Evolutionary conservation across 2,797 vertebrate species (phyloP).

Genomic region (Furcifer pardalis): DNA sequence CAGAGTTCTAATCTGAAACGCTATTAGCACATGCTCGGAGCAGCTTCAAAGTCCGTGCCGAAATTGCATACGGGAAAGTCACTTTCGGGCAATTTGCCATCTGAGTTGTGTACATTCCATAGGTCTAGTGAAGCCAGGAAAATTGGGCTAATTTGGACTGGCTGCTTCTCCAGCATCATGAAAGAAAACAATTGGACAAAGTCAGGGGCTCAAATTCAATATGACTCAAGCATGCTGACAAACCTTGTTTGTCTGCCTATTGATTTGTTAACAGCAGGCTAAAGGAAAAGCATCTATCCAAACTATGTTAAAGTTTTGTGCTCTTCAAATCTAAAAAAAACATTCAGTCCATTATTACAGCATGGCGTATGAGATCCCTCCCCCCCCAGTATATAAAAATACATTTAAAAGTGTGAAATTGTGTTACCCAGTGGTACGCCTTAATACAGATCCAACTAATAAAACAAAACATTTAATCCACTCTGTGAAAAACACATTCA

Average conservation of each 20-base stretch:
- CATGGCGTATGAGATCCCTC: neutral
- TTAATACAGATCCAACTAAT: neutral
- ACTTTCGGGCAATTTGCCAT: conserved; percentile 21
- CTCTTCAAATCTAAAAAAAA: neutral
- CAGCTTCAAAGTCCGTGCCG: conserved; percentile 12
- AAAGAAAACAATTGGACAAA: conserved; percentile 18
- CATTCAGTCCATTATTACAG: neutral
- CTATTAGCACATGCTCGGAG: neutral
- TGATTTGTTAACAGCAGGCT: conserved; percentile 1
- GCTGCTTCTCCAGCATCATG: conserved; percentile 26
- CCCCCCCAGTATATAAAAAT: neutral
- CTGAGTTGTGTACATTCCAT: conserved; percentile 27
- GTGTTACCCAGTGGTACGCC: neutral
- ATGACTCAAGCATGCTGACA: conserved; percentile 12
- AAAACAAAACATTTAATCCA: neutral
- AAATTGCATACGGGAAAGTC: conserved; percentile 23
- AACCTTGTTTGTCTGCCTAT: conserved; percentile 11
- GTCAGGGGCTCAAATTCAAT: conserved; percentile 18
- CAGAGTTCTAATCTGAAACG: neutral
- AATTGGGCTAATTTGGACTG: conserved; percentile 37
- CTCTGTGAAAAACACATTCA: neutral
- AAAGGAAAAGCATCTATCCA: neutral
- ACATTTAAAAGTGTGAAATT: neutral
- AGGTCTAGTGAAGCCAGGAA: conserved; percentile 33
- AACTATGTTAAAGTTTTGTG: neutral